phyloP scores from a whole-genome alignment of 1,140 invertebrate species.

The Chironomus striatipennis region DNA sequence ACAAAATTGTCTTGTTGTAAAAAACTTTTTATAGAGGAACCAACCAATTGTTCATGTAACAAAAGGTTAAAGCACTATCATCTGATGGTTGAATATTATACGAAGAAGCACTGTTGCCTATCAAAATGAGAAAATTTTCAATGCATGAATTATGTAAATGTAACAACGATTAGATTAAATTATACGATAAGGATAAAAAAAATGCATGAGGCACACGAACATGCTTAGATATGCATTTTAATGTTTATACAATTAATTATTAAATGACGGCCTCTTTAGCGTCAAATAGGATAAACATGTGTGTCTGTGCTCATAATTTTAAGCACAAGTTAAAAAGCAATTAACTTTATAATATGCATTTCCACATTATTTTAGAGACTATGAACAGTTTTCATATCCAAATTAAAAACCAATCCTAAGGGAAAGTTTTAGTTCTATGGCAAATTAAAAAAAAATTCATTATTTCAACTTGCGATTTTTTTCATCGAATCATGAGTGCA shows the following conservation, averaged over 20 bases:
- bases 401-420: not conserved
- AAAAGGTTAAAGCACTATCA: not conserved
- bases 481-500: not conserved
- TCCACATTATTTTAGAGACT: not conserved
- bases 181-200: slow-evolving; percentile 7
- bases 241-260: slow-evolving; percentile 3
- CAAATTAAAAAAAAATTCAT: not conserved
- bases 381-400: not conserved
- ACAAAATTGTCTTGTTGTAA: too few relatives aligned
- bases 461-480: not conserved
- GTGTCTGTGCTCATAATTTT: not conserved
- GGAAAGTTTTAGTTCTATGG: not conserved
- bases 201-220: not conserved
- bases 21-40: too few relatives aligned
- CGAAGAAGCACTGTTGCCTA: not conserved
- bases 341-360: not conserved
- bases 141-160: not conserved
- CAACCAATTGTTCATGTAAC: too few relatives aligned
- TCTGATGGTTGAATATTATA: not conserved
- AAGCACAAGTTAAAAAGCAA: not conserved
- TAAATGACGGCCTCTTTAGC: not conserved
- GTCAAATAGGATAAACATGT: slow-evolving; percentile 2
- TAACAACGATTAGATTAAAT: slow-evolving; percentile 13
- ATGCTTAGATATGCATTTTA: not conserved
- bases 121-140: slow-evolving; percentile 15